These are phyloP conservation scores for Pseudachorutes palmiensis DNA, from an alignment of 1,140 invertebrate genomes.

Conservation along the genomic window DNA sequence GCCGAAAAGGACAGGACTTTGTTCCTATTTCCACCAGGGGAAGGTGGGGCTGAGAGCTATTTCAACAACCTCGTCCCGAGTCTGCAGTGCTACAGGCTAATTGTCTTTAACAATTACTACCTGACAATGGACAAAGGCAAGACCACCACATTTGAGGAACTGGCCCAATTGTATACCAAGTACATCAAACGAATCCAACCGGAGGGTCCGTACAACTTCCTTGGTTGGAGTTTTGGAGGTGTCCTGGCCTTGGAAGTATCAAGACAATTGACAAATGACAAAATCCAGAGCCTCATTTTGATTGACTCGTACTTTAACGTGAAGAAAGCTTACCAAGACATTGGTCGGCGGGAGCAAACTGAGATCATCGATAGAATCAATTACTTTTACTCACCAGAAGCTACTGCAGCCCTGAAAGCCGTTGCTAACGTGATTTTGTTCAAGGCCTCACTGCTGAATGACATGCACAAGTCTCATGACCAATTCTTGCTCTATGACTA, in stretches of 20 bases:
- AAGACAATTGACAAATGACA: not conserved
- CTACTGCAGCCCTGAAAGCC: not conserved
- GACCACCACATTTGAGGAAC: not conserved
- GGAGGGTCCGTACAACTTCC: conserved; percentile 1
- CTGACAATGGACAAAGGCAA: not conserved
- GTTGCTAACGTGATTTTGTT: not conserved
- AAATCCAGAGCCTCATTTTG: not conserved
- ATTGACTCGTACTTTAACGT: conserved; percentile 1
- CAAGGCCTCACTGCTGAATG: not conserved
- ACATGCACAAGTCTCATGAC: not conserved
- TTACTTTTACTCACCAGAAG: not conserved
- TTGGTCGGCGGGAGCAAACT: not conserved
- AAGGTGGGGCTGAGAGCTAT: conserved; percentile 20
- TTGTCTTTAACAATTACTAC: conserved; percentile 16
- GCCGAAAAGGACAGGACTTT: not conserved
- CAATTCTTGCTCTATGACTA: not conserved
- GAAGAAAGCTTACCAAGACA: not conserved
- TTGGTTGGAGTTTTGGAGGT: conserved; percentile 22
- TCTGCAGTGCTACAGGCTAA: not conserved
- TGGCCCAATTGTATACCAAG: conserved; percentile 7
- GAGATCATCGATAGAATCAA: not conserved
- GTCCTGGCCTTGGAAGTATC: conserved; percentile 18
- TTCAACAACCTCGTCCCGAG: conserved; percentile 9
- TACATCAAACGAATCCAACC: not conserved
- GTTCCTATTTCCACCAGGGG: conserved; percentile 14